A percentile compares a stretch with the other conserved stretches of the same genome.
Conservation (phyloP, 2,888 invertebrate species). For the Apodemia zela region DNA sequence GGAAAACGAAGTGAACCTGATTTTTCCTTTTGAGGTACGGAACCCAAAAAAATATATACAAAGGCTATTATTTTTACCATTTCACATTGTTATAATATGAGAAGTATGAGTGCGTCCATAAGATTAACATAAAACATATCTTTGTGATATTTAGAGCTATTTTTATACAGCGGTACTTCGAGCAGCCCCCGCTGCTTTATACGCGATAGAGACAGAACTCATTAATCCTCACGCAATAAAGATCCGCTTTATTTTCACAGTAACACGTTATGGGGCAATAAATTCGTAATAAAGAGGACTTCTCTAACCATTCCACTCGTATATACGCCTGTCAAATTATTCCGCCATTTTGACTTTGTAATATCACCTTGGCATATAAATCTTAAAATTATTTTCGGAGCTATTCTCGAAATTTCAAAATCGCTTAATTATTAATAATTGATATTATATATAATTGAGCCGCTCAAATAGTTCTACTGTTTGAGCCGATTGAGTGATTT, state of each 20-base stretch:
- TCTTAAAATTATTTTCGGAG: neutral
- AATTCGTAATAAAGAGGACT: constrained; percentile 57
- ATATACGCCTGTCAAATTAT: constrained; percentile 7
- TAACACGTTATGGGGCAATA: constrained; percentile 45
- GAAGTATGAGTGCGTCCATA: neutral
- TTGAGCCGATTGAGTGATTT: too few species aligned
- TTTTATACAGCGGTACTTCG: neutral
- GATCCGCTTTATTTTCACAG: constrained; percentile 50
- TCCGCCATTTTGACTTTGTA: neutral
- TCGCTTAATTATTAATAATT: too few species aligned
- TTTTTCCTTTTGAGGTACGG: too few species aligned
- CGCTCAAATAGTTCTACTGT: too few species aligned
- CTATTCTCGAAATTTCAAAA: too few species aligned
- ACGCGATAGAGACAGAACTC: constrained; percentile 40
- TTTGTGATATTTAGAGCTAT: neutral
- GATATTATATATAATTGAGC: too few species aligned
- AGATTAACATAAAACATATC: neutral
- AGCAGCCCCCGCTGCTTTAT: constrained; percentile 29
- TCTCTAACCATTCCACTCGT: neutral
- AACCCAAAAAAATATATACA: too few species aligned
- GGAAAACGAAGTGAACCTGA: too few species aligned
- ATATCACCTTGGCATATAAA: neutral
- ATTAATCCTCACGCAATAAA: constrained; percentile 62
- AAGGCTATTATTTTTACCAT: too few species aligned
- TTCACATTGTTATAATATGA: too few species aligned